Conservation (phyloP, 2,888 invertebrate species). For the Scotopteryx bipunctaria region DNA sequence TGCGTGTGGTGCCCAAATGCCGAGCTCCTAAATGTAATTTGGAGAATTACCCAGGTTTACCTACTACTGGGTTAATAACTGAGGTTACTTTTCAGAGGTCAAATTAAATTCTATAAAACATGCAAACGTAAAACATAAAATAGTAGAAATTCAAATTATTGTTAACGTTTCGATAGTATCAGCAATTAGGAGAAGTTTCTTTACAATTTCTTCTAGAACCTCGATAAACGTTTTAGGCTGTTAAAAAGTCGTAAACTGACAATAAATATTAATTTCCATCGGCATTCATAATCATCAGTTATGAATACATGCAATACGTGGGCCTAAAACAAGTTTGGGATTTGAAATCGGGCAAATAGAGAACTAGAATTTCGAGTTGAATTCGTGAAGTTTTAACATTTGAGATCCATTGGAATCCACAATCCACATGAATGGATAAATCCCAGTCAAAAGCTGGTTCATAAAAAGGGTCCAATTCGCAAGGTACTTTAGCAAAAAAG, state of each 20-base stretch:
- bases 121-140: not conserved
- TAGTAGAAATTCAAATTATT: no score
- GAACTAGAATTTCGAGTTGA: constrained; percentile 41
- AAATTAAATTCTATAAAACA: not conserved
- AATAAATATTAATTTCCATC: constrained; percentile 15
- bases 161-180: not conserved
- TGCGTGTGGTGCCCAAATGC: constrained; percentile 17
- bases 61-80: not conserved
- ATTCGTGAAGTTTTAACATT: constrained; percentile 19
- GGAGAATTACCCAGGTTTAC: constrained; percentile 13
- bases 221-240: constrained; percentile 1
- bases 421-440: not conserved
- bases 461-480: no score
- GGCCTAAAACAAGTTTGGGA: constrained; percentile 30
- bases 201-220: constrained; percentile 1
- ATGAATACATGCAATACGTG: constrained; percentile 26
- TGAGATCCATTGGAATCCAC: not conserved
- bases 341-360: constrained; percentile 34
- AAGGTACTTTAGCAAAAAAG: no score
- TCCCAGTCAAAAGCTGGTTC: not conserved
- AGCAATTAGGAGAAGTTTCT: not conserved
- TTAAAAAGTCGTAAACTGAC: constrained; percentile 14
- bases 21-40: constrained; percentile 6
- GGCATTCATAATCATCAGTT: constrained; percentile 12
- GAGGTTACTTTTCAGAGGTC: constrained; percentile 3